Evolutionary conservation across 2,113 vertebrate species (phyloP), one percentile per base, ranked within the genome.

Genomic region (Sinocyclocheilus grahami): DNA sequence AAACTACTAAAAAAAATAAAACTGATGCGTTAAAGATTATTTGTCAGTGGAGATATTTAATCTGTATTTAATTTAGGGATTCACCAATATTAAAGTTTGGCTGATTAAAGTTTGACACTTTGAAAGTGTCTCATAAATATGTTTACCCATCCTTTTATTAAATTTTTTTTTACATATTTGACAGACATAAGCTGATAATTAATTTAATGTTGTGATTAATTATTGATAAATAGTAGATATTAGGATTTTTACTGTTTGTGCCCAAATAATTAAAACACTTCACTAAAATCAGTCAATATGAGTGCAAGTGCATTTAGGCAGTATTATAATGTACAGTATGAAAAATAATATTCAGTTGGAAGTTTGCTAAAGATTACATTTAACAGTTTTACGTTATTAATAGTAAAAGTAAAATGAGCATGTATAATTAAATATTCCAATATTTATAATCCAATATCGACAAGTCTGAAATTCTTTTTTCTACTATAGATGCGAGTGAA

Each of bases 401-500:
- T 42, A 71, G 67, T 37, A 18, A 37, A 20, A 9, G 8, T 20
- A 18, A 18, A 71, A 20, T 10, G 16, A 37, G 7, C 67, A 37
- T 20, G 1, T 16, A 37, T 69, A 33, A 33, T 69, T 4, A 67
- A 37, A 18, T 69, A 69, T 18, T 18, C 53, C 16, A 55, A n/a
- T n/a, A n/a, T n/a, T n/a, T n/a, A n/a, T n/a, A n/a, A n/a, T n/a
- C n/a, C n/a, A n/a, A n/a, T n/a, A n/a, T n/a, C n/a, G n/a, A 33
- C 27, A 37, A 18, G 5, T 69, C 27, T 33, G 27, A 9, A 69
- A 67, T 67, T 30, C 1, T 58, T 14, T 16, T 78, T 22, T 60
- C 13, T 69, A 6, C 87, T 65, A 22, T 89, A 99, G 98, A 97
- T 99, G 97, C 96, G 97, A 94, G 87, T 92, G 87, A 96, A 94